phyloP scores from a whole-genome alignment of 2,888 invertebrate genomes.

The Apotomis turbidana region DNA sequence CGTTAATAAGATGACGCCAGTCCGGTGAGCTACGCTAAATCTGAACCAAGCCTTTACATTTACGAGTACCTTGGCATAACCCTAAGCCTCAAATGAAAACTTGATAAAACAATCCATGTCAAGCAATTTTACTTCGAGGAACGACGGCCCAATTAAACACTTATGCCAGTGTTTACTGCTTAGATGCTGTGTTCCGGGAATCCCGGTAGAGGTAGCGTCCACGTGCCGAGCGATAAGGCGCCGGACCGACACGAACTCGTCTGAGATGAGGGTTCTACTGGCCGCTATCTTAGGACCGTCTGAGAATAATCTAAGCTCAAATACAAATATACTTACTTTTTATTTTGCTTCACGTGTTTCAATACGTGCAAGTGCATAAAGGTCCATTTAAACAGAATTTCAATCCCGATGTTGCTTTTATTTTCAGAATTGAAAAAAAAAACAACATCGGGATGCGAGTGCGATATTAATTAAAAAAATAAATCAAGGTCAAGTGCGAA shows the following conservation, averaged over 20 bases:
- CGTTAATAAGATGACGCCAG: constrained; percentile 74
- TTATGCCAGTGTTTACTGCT: constrained; percentile 14
- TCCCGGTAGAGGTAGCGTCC: not conserved
- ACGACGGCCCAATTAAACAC: constrained; percentile 3
- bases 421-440: too few relatives aligned
- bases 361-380: too few relatives aligned
- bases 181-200: constrained; percentile 23
- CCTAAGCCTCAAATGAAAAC: constrained; percentile 21
- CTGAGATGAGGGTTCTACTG: not conserved
- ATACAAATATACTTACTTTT: too few relatives aligned
- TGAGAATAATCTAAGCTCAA: not conserved
- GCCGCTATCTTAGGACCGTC: not conserved
- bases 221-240: constrained; percentile 10
- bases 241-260: not conserved
- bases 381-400: too few relatives aligned
- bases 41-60: constrained; percentile 41
- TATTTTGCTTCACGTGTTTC: too few relatives aligned
- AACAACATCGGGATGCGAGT: too few relatives aligned
- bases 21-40: constrained; percentile 41
- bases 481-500: too few relatives aligned
- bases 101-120: constrained; percentile 17
- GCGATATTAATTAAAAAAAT: too few relatives aligned
- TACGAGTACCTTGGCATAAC: not conserved
- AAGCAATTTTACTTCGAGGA: constrained; percentile 18
- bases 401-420: too few relatives aligned